These are phyloP conservation scores for Danio choprae DNA, from an alignment of 2,797 vertebrate species.

Conservation along the genomic window DNA sequence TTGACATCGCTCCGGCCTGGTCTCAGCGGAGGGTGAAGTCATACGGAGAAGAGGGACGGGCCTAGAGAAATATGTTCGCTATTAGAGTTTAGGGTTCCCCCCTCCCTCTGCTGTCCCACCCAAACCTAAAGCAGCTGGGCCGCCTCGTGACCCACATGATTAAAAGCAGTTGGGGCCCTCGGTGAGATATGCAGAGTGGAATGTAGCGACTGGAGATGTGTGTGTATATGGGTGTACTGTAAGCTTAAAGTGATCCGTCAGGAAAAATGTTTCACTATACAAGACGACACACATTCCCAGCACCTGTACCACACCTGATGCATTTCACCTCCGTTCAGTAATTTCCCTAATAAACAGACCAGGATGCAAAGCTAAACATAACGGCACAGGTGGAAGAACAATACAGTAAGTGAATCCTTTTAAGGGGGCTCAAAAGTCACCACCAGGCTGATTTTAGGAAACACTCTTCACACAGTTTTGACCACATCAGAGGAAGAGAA, in stretches of 20 bases:
- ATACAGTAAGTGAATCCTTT: background rate
- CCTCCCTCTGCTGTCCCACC: constrained; percentile 72
- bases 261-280: background rate
- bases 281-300: constrained; percentile 1
- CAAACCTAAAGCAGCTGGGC: constrained; percentile 79
- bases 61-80: constrained; percentile 77
- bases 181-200: constrained; percentile 78
- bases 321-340: constrained; percentile 11
- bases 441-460: constrained; percentile 22
- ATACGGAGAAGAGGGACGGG: constrained; percentile 62
- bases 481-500: constrained; percentile 40
- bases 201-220: constrained; percentile 72
- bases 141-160: constrained; percentile 80
- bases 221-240: constrained; percentile 47
- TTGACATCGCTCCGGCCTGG: constrained; percentile 34
- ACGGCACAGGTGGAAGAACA: constrained; percentile 16
- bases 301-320: constrained; percentile 44
- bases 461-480: constrained; percentile 15
- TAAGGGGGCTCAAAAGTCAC: constrained; percentile 12
- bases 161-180: constrained; percentile 78
- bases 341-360: constrained; percentile 5
- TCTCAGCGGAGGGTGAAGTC: constrained; percentile 69
- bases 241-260: constrained; percentile 30
- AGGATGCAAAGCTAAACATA: constrained; percentile 31
- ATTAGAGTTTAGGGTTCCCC: constrained; percentile 66